Percentiles rank a stretch among this genome's conserved stretches.
phyloP scores from a whole-genome alignment of 2,888 invertebrate species.

The Dendrolimus pini region DNA sequence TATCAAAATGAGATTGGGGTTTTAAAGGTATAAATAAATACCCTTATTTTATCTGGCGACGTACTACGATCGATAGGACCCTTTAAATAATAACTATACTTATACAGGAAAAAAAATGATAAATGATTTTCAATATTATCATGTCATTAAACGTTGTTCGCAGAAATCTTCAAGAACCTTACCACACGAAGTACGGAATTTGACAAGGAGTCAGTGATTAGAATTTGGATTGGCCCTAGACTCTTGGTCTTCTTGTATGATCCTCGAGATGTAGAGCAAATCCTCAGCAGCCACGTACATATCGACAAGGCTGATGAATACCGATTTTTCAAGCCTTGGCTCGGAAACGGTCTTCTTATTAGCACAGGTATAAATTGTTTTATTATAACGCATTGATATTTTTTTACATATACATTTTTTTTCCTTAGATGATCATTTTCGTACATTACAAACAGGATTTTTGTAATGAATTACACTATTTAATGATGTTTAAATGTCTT shows the following conservation, averaged over 20 bases:
- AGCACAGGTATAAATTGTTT: constrained; percentile 79
- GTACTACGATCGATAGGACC: too few species aligned
- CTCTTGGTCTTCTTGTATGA: constrained; percentile 84
- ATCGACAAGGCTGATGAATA: constrained; percentile 89
- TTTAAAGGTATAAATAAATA: too few species aligned
- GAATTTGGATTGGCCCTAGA: constrained; percentile 86
- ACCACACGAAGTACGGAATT: constrained; percentile 72
- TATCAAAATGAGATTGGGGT: too few species aligned
- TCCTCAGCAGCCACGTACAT: constrained; percentile 86
- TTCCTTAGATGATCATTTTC: too few species aligned
- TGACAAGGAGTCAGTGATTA: constrained; percentile 74
- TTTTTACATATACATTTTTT: background rate
- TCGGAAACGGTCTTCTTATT: constrained; percentile 88
- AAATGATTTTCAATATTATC: too few species aligned
- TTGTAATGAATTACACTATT: too few species aligned
- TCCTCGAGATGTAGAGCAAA: constrained; percentile 86
- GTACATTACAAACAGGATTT: too few species aligned
- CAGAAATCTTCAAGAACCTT: constrained; percentile 83
- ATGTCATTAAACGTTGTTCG: constrained; percentile 1
- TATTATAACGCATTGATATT: background rate
- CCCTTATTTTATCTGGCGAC: too few species aligned
- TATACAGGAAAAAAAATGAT: too few species aligned
- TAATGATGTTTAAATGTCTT: too few species aligned
- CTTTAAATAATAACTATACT: too few species aligned
- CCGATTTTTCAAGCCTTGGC: constrained; percentile 89